Base-by-base conservation (phyloP, 2,113 vertebrate genomes). In the Ardeotis arabs region DNA sequence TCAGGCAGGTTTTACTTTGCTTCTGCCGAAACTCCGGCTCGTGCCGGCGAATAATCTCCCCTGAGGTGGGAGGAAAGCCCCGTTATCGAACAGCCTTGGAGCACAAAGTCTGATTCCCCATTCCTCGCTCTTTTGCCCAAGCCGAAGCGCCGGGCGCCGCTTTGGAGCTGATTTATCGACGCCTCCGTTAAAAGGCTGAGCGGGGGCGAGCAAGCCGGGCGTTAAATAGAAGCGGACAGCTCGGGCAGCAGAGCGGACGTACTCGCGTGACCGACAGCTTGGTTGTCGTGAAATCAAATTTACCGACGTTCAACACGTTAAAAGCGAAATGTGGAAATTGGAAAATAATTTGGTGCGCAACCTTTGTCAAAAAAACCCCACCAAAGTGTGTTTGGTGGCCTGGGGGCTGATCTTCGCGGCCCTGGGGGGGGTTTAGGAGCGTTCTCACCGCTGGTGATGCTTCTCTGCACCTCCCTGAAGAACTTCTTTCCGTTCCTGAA, bases 271-370 rank as follows among this genome's bases (percentile, higher is more conserved):
- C 49, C 1, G 2, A 21, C 19, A 17, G 37, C 27, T 56, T 23
- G 37, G 14, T 14, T 35, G 23, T 50, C 28, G 4, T 2, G 1
- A 18, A 5, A 66, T 33, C 9, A 1, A 14, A 35, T 5, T 5
- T 6, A 7, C 0, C 1, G 39, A 25, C 18, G 13, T 20, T 63
- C 39, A 13, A 25, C 18, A 5, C 0, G 0, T 22, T 58, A 39
- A 24, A 77, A 50, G 24, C 19, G 56, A 74, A 83, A 69, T 0
- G 4, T 12, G 68, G 52, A 33, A 63, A 24, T 1, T 13, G 39
- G 17, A 29, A n/a, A 64, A 83, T 3, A 16, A 53, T 70, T 70
- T 2, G 2, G 1, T 4, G 29, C 4, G 25, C 2, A 6, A 4
- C 8, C 18, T 8, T 45, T n/a, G 1, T 25, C 3, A 18, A 39